These are phyloP conservation scores for Sphaerodactylus townsendi DNA, from an alignment of 2,113 vertebrate species.

Conservation along the genomic window DNA sequence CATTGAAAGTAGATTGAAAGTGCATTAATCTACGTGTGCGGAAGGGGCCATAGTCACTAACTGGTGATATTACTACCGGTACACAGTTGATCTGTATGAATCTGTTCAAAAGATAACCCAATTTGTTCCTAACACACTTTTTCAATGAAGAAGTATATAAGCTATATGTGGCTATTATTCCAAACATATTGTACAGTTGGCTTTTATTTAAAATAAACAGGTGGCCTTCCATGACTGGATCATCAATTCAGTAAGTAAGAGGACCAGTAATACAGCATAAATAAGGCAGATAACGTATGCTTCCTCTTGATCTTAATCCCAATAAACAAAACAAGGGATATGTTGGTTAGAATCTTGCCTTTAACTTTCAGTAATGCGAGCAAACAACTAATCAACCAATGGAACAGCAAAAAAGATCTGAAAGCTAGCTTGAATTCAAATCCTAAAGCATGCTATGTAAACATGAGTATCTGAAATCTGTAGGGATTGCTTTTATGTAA, in stretches of 20 bases:
- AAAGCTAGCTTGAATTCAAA: background rate
- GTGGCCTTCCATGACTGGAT: background rate
- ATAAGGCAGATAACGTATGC: too few relatives aligned
- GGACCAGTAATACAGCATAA: background rate
- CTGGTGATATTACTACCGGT: background rate
- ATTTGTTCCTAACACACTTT: background rate
- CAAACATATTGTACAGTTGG: too few relatives aligned
- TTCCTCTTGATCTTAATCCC: too few relatives aligned
- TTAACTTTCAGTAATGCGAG: background rate
- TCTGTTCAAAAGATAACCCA: background rate
- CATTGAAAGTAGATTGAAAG: too few relatives aligned
- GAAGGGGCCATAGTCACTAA: background rate
- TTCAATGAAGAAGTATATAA: background rate
- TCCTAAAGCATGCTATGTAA: background rate
- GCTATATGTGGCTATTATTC: background rate
- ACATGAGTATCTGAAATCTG: background rate
- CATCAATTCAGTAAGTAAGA: background rate
- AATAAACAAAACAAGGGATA: background rate
- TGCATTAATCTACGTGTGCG: too few relatives aligned
- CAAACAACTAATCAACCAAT: background rate
- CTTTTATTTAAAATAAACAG: background rate
- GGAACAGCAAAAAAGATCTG: background rate
- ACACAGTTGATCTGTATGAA: background rate
- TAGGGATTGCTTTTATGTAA: background rate
- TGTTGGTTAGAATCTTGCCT: background rate